Conservation (phyloP, 2,888 invertebrate genomes). For the Heliconius ismenius region DNA sequence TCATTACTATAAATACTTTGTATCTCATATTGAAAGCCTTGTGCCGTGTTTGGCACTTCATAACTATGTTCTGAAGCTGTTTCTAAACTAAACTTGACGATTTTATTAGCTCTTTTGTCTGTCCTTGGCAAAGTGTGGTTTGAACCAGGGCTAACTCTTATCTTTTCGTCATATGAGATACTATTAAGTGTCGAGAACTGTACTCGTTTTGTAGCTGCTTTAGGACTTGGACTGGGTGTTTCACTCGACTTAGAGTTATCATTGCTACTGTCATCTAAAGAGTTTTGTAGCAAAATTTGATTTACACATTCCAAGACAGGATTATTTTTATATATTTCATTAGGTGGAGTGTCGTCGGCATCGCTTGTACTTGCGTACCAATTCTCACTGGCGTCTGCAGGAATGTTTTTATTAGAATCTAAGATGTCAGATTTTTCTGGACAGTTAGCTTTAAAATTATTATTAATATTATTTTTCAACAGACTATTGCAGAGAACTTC, state of each 20-base stretch:
- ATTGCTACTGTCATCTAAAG: slow-evolving; percentile 82
- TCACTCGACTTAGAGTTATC: slow-evolving; percentile 77
- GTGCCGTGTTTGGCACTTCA: slow-evolving; percentile 82
- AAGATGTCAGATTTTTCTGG: slow-evolving; percentile 70
- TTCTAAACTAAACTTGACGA: slow-evolving; percentile 78
- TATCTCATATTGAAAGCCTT: slow-evolving; percentile 78
- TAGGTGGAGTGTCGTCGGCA: slow-evolving; percentile 87
- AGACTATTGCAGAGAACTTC: slow-evolving; percentile 72
- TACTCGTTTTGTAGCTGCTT: slow-evolving; percentile 80
- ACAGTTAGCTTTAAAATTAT: slow-evolving; percentile 58
- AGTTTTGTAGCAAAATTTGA: slow-evolving; percentile 90
- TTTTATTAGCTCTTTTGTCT: slow-evolving; percentile 78
- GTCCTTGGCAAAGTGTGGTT: slow-evolving; percentile 68
- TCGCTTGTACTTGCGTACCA: slow-evolving; percentile 92
- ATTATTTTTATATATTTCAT: slow-evolving; percentile 88
- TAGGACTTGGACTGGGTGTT: slow-evolving; percentile 76
- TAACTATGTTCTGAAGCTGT: slow-evolving; percentile 83
- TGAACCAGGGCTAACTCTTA: slow-evolving; percentile 58
- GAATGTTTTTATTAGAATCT: slow-evolving; percentile 56
- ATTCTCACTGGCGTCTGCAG: slow-evolving; percentile 84
- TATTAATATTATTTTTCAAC: slow-evolving; percentile 60
- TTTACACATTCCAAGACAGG: slow-evolving; percentile 93
- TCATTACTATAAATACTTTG: slow-evolving; percentile 89
- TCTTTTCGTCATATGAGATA: slow-evolving; percentile 79
- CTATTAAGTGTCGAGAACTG: slow-evolving; percentile 85